A percentile compares a stretch with the other conserved stretches of the same genome.
These are phyloP conservation scores for Chymomyza procnemis DNA, from an alignment of 2,888 invertebrate species.

Conservation along the genomic window DNA sequence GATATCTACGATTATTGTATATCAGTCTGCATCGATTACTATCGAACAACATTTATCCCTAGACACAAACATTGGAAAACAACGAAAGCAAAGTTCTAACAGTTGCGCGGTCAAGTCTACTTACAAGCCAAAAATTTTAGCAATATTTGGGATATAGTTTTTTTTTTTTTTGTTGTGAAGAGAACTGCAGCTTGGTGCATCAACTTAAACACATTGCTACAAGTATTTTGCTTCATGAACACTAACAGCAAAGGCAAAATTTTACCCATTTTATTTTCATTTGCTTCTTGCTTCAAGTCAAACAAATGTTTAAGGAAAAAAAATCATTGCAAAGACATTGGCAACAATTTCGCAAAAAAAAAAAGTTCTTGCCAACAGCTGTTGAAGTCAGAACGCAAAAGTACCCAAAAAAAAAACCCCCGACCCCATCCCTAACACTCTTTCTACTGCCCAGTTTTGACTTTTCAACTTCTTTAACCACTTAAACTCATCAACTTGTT, in stretches of 20 bases:
- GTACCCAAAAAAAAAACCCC: neutral
- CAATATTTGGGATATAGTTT: too few species aligned
- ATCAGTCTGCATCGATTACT: too few species aligned
- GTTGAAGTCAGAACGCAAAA: neutral
- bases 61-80: too few species aligned
- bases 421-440: neutral
- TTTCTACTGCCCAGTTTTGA: constrained; percentile 50
- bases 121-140: too few species aligned
- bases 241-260: neutral
- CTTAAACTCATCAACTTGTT: constrained; percentile 69
- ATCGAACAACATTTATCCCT: too few species aligned
- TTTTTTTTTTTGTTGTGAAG: too few species aligned
- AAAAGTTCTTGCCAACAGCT: neutral
- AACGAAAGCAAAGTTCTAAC: too few species aligned
- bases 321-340: neutral
- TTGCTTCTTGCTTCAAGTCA: constrained; percentile 7
- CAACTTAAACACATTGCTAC: too few species aligned
- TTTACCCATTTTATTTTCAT: constrained; percentile 7
- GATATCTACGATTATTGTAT: too few species aligned
- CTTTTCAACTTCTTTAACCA: constrained; percentile 69
- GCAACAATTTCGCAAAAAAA: neutral
- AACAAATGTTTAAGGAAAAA: neutral
- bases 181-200: too few species aligned
- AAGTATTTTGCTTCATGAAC: too few species aligned
- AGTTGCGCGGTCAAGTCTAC: too few species aligned